Conservation (phyloP, 92 coral and sea anemone species). For the Epizoanthus scotinus region DNA sequence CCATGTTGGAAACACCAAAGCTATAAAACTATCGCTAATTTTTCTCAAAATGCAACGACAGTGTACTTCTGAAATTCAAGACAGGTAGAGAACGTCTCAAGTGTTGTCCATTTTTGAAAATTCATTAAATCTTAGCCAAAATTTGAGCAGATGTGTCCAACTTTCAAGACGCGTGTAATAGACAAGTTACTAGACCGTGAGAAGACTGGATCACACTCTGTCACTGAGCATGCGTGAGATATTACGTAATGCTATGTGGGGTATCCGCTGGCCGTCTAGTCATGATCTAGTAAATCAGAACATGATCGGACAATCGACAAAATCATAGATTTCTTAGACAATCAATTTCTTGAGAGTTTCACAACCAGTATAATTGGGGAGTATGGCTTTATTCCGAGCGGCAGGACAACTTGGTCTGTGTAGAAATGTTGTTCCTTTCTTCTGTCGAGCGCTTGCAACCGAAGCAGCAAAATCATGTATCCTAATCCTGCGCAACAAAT, state of each 20-base stretch:
- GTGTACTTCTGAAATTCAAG: not conserved
- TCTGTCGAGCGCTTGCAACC: constrained; percentile 56
- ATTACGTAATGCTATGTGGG: constrained; percentile 10
- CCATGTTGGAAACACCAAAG: constrained; percentile 11
- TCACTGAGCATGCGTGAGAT: not conserved
- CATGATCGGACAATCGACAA: not conserved
- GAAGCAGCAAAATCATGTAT: constrained; percentile 50
- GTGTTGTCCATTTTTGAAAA: constrained; percentile 13
- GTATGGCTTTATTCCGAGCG: constrained; percentile 53
- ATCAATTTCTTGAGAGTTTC: not conserved
- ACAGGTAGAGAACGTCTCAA: not conserved
- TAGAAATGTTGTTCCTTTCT: constrained; percentile 38
- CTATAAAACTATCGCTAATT: not conserved
- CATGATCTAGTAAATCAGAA: too few species aligned
- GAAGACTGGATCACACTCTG: not conserved
- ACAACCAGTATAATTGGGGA: not conserved
- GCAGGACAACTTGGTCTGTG: constrained; percentile 42
- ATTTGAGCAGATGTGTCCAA: not conserved
- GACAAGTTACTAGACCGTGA: not conserved
- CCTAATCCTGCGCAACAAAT: constrained; percentile 24
- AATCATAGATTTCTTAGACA: not conserved
- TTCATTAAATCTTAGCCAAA: not conserved
- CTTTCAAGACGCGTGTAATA: constrained; percentile 9
- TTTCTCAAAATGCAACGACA: not conserved
- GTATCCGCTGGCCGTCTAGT: constrained; percentile 23